Conservation (phyloP, 1,140 invertebrate species). For the Drosophila miranda region DNA sequence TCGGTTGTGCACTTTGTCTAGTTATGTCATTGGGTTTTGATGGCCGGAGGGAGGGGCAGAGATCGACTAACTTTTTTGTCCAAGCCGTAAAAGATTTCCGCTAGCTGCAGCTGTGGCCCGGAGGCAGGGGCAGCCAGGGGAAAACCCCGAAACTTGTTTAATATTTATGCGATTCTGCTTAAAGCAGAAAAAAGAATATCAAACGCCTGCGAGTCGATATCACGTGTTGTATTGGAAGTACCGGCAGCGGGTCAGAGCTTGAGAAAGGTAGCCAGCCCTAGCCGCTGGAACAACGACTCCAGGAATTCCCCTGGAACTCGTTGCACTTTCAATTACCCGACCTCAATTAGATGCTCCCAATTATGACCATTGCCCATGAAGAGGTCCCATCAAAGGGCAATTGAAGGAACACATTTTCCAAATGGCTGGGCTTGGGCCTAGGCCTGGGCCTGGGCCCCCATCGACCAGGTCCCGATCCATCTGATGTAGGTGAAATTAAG, state of each 20-base stretch:
- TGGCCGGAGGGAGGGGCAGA: slow-evolving; percentile 1
- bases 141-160: slow-evolving; percentile 51
- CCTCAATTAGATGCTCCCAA: slow-evolving; percentile 45
- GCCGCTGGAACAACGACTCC: too few species aligned
- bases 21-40: slow-evolving; percentile 45
- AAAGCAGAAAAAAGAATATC: slow-evolving; percentile 35
- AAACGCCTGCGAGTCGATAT: slow-evolving; percentile 4
- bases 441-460: too few species aligned
- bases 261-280: slow-evolving; percentile 18
- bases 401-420: slow-evolving; percentile 37
- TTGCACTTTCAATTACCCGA: slow-evolving; percentile 29
- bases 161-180: slow-evolving; percentile 69
- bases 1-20: slow-evolving; percentile 31
- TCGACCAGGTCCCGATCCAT: slow-evolving; percentile 6
- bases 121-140: slow-evolving; percentile 22
- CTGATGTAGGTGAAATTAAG: slow-evolving; percentile 47
- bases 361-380: slow-evolving; percentile 28
- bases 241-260: neutral
- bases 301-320: slow-evolving; percentile 9
- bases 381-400: slow-evolving; percentile 26
- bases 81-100: slow-evolving; percentile 10
- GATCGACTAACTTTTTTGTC: slow-evolving; percentile 25
- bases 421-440: slow-evolving; percentile 9
- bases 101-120: neutral
- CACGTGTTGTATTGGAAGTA: neutral